Conservation (phyloP, 2,888 invertebrate genomes). For the Nomada goodeniana region DNA sequence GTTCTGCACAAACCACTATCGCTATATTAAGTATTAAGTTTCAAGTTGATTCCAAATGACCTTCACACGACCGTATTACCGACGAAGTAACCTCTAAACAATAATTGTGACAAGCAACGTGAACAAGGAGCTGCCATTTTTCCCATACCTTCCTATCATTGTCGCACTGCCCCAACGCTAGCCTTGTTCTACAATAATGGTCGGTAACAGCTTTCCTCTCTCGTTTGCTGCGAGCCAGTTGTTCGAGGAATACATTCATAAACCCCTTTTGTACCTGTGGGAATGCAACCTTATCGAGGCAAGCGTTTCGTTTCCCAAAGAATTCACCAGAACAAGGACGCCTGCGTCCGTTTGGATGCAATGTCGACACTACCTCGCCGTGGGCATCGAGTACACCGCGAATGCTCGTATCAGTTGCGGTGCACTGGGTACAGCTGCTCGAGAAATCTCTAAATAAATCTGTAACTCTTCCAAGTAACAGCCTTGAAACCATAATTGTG, state of each 20-base stretch:
- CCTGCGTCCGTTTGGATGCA: too few relatives aligned
- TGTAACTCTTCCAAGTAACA: constrained; percentile 51
- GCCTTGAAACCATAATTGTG: constrained; percentile 55
- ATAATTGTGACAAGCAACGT: too few relatives aligned
- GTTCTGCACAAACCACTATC: too few relatives aligned
- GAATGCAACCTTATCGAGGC: constrained; percentile 29
- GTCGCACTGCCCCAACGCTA: constrained; percentile 17
- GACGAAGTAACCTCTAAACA: too few relatives aligned
- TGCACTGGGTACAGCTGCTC: constrained; percentile 58
- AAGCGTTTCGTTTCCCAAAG: constrained; percentile 35
- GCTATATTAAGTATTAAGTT: too few relatives aligned
- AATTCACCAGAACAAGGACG: constrained; percentile 2
- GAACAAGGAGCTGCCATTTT: not conserved
- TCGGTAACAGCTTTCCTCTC: constrained; percentile 29
- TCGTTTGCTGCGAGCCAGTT: constrained; percentile 17
- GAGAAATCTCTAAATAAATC: constrained; percentile 66
- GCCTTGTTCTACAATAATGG: constrained; percentile 11
- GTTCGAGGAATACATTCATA: constrained; percentile 17
- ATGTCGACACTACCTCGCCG: too few relatives aligned
- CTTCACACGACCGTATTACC: too few relatives aligned
- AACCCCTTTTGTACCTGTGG: constrained; percentile 25
- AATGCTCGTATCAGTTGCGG: constrained; percentile 60
- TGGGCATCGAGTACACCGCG: constrained; percentile 7
- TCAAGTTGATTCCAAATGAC: too few relatives aligned
- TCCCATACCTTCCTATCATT: constrained; percentile 12